Percentiles rank a stretch among this genome's conserved stretches.
Conservation (phyloP, 2,113 vertebrate species). For the Aegithalos caudatus region DNA sequence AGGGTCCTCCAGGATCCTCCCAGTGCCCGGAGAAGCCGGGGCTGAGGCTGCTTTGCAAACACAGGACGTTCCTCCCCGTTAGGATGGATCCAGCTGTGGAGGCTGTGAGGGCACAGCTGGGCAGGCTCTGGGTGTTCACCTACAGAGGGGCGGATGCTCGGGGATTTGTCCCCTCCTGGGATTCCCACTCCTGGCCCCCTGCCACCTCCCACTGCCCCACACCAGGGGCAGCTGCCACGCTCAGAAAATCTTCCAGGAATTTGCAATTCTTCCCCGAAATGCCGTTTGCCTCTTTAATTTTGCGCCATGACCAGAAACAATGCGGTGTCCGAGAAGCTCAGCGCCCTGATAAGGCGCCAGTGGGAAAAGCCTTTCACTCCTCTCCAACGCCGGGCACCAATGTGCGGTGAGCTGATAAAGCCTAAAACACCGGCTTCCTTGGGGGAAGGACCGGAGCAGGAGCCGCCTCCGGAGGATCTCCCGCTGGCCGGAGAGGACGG, state of each 20-base stretch:
- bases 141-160: not conserved
- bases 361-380: conserved; percentile 26
- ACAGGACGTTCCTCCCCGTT: accelerated
- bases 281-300: not conserved
- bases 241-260: conserved; percentile 34
- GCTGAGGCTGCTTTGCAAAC: not conserved
- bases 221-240: not conserved
- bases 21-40: not conserved
- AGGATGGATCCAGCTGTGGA: not conserved
- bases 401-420: conserved; percentile 47
- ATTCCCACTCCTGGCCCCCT: not conserved
- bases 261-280: not conserved
- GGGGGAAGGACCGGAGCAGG: not conserved
- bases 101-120: not conserved
- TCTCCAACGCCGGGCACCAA: not conserved
- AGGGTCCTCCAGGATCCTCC: not conserved
- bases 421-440: not conserved
- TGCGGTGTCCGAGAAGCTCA: not conserved
- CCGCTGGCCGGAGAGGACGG: not conserved
- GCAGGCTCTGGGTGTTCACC: not conserved
- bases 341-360: not conserved
- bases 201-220: not conserved
- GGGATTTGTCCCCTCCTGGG: not conserved
- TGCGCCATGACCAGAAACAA: not conserved
- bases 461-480: not conserved